Conservation (phyloP, 2,113 vertebrate species). For the Romanogobio albipinnatus region DNA sequence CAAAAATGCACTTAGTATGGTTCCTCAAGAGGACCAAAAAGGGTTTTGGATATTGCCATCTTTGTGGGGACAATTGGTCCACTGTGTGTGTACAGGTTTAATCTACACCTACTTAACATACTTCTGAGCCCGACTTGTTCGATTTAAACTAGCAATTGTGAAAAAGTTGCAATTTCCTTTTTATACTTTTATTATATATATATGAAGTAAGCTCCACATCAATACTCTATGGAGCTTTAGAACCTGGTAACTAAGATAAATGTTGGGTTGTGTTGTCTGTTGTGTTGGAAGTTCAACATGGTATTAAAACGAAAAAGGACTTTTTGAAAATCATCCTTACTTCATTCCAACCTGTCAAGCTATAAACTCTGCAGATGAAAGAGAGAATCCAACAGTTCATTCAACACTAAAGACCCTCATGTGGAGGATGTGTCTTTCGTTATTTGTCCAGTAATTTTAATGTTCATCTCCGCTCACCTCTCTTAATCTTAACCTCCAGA, state of each 20-base stretch:
- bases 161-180: no score
- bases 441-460: conserved; percentile 24
- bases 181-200: no score
- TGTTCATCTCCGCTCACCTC: not conserved
- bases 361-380: not conserved
- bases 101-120: no score
- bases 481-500: not conserved
- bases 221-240: not conserved
- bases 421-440: not conserved
- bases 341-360: not conserved
- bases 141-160: no score
- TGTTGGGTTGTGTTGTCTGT: not conserved
- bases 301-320: not conserved
- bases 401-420: not conserved
- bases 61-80: no score
- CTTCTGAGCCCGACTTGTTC: no score
- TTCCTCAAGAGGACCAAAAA: no score
- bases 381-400: not conserved
- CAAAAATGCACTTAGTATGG: no score
- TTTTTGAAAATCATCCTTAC: not conserved
- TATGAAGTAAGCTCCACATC: no score
- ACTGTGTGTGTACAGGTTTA: no score
- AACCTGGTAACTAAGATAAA: not conserved
- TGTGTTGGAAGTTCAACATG: not conserved
- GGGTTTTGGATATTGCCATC: no score